Percentiles rank a stretch among this genome's conserved stretches.
These are phyloP conservation scores for Lycorma delicatula DNA, from an alignment of 1,140 invertebrate genomes.

Conservation along the genomic window DNA sequence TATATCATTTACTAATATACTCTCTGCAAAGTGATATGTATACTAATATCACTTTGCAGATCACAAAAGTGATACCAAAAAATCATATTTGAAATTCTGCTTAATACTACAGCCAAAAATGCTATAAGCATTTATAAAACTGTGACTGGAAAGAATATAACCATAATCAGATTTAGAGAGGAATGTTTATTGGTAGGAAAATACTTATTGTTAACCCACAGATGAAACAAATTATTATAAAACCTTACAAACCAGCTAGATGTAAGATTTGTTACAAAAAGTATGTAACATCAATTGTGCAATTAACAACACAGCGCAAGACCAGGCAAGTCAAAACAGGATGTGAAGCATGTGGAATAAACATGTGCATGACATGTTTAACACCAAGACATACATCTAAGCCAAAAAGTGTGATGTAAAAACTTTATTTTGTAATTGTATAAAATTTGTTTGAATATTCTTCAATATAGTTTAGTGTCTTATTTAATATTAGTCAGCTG, in stretches of 20 bases:
- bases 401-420: no score
- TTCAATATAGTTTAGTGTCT: no score
- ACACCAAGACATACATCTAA: no score
- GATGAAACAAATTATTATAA: neutral
- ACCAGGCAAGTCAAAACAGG: neutral
- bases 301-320: neutral
- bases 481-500: no score
- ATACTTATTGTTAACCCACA: neutral
- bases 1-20: no score
- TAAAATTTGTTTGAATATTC: no score
- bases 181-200: neutral
- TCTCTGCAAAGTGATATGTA: no score
- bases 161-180: neutral
- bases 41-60: no score
- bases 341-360: neutral
- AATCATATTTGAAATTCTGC: neutral
- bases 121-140: neutral
- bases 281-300: neutral
- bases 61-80: neutral
- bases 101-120: neutral
- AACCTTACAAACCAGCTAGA: neutral
- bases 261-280: neutral
- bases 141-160: neutral
- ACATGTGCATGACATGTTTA: neutral
- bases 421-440: no score